Evolutionary conservation across 2,113 vertebrate species (phyloP), one percentile per base, ranked within the genome.

Genomic region (Phrynosoma platyrhinos): DNA sequence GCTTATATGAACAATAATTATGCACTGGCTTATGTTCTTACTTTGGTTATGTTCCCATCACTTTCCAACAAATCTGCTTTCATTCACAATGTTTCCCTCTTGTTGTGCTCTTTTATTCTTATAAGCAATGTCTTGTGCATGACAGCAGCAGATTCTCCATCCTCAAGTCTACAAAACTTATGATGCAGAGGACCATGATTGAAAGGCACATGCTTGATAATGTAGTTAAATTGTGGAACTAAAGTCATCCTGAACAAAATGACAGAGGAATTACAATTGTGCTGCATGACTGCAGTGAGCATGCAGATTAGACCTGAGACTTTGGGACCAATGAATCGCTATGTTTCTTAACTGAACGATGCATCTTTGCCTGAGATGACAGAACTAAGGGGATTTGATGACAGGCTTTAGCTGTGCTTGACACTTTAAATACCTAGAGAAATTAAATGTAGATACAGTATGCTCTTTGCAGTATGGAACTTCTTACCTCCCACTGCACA

Each of bases 361-460:
- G 85, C 71, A 58, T 2, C 87, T 75, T 85, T 4, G 14, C 40
- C n/a, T 52, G 40, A 89, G 88, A 79, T 42, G 83, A 84, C 1
- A 53, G 74, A 77, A 12, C 25, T 79, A 64, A 90, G 16, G 32
- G 2, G 66, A 85, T 13, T 32, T 85, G n/a, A 12, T 86, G 82
- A 89, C 27, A 14, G 4, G 2, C 80, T 87, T 83, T 76, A n/a
- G 27, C 36, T 75, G 9, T n/a, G 47, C 36, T 64, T 30, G 92
- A 80, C 47, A 55, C 58, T 86, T 87, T 69, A 91, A 79, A 75
- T 69, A 1, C 36, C 30, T 66, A 66, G 87, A 82, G 55, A 81
- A 90, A 94, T 87, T n/a, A 83, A 78, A 40, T 20, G 52, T 0
- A 0, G 5, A 76, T 16, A 8, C 47, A 3, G 20, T 8, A 25